Evolutionary conservation across 2,888 invertebrate species (phyloP).

Genomic region (Stramonita haemastoma): DNA sequence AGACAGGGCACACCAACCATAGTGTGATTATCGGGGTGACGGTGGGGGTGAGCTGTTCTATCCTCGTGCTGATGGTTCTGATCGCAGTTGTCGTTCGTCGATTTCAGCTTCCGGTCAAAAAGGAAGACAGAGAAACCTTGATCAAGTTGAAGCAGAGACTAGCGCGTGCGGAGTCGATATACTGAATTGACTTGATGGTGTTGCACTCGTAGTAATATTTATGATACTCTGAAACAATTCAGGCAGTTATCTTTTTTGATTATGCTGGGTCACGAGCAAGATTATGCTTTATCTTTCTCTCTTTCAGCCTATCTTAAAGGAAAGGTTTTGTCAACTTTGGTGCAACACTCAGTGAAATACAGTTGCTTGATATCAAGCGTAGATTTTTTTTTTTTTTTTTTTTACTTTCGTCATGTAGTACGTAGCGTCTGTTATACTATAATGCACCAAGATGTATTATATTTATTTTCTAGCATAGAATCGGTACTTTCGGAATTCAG

Average conservation of each 20-base stretch:
- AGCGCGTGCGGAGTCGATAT: neutral
- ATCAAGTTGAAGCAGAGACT: conserved; percentile 2
- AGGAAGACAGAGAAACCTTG: neutral
- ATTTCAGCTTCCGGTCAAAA: neutral
- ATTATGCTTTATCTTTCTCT: neutral
- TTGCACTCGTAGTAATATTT: neutral
- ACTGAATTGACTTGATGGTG: neutral
- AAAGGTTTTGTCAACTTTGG: neutral
- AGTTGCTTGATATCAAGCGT: too few species aligned
- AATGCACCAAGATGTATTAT: too few species aligned
- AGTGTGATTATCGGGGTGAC: neutral
- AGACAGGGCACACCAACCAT: neutral
- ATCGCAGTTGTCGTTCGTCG: conserved; percentile 7
- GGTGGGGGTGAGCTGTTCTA: neutral
- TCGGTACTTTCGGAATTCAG: too few species aligned
- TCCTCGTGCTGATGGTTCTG: neutral
- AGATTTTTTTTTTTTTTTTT: too few species aligned
- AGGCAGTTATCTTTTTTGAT: neutral
- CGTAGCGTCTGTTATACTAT: too few species aligned
- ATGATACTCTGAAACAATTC: neutral
- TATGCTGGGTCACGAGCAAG: neutral
- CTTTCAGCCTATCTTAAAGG: neutral
- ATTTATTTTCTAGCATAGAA: too few species aligned
- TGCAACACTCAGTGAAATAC: neutral
- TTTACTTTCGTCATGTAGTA: too few species aligned